Evolutionary conservation across 2,888 invertebrate species (phyloP), one percentile per base, ranked within the genome.

Genomic region (Caenorhabditis afra): DNA sequence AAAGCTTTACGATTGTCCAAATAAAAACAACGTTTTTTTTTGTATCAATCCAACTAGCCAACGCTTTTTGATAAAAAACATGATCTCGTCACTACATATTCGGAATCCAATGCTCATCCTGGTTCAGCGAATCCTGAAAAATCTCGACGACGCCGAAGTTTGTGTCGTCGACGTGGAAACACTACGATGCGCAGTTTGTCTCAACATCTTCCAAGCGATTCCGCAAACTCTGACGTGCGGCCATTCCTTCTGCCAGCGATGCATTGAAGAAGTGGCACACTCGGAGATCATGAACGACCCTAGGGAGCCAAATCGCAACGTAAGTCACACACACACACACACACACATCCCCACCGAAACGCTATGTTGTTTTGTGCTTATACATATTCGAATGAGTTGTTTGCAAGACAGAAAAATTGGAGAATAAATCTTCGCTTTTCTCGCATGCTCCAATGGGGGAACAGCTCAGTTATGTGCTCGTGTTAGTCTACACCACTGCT

Each of bases 221-320:
- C 80, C 80, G 3, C 64, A 45, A 37, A 58, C 47, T 10, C 52
- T 80, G n/a, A 39, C 45, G 7, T 80, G 80, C 37, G 80, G 80
- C 10, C 80, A 80, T 22, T 68, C 80, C 29, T 80, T 67, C 70
- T 80, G 80, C 18, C 45, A n/a, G 0, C 20, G 37, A 41, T 80
- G 80, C 58, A 39, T 75, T 11, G 71, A 76, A 52, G 78, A 71
- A 50, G 71, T 78, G 14, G 52, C 52, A 20, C 50, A 55, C 29
- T 39, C 53, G 7, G 71, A 71, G 29, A 29, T 59, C 8, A 45
- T 57, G 16, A 66, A 55, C 18, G 59, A 66, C 29, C 44, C 66
- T 1, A 29, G 61, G 29, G 57, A 62, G 16, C 45, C 45, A 1
- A 45, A 59, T 18, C 47, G 65, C 14, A 41, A 49, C 12, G 78